These are phyloP conservation scores for Uropetala carovei DNA, from an alignment of 2,888 invertebrate species.

Conservation along the genomic window DNA sequence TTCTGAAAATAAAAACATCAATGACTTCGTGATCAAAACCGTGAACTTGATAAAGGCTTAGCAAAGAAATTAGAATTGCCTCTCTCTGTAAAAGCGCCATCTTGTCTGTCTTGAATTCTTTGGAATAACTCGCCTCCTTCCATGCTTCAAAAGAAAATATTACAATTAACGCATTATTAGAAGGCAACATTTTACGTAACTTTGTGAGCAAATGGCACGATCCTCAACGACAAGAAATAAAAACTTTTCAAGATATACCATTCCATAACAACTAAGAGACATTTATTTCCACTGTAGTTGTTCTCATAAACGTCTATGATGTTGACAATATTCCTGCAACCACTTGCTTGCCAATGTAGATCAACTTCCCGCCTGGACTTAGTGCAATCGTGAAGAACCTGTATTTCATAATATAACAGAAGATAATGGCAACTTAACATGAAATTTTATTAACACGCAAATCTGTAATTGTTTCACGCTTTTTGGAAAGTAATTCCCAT, in stretches of 20 bases:
- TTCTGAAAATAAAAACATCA: slow-evolving; percentile 78
- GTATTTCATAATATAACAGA: slow-evolving; percentile 67
- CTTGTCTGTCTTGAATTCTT: slow-evolving; percentile 95
- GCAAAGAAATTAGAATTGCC: slow-evolving; percentile 74
- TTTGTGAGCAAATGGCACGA: background rate
- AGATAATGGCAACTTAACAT: background rate
- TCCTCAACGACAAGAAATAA: background rate
- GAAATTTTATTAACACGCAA: too few species aligned
- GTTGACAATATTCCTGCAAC: slow-evolving; percentile 94
- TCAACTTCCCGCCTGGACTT: slow-evolving; percentile 97
- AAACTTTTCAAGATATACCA: slow-evolving; percentile 80
- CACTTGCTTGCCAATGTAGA: slow-evolving; percentile 94
- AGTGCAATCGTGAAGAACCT: slow-evolving; percentile 92
- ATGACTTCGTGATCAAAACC: background rate
- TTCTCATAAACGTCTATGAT: slow-evolving; percentile 97
- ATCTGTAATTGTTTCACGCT: background rate
- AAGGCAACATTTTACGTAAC: background rate
- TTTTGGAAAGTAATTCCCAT: background rate
- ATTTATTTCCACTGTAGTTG: slow-evolving; percentile 92
- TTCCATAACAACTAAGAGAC: slow-evolving; percentile 99
- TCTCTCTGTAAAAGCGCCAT: slow-evolving; percentile 97
- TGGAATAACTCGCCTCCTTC: slow-evolving; percentile 98
- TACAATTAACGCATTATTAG: background rate
- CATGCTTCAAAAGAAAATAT: slow-evolving; percentile 81
- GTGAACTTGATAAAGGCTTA: background rate